Evolutionary conservation across 2,113 vertebrate genomes (phyloP).

Genomic region (Oxygymnocypris stewartii): DNA sequence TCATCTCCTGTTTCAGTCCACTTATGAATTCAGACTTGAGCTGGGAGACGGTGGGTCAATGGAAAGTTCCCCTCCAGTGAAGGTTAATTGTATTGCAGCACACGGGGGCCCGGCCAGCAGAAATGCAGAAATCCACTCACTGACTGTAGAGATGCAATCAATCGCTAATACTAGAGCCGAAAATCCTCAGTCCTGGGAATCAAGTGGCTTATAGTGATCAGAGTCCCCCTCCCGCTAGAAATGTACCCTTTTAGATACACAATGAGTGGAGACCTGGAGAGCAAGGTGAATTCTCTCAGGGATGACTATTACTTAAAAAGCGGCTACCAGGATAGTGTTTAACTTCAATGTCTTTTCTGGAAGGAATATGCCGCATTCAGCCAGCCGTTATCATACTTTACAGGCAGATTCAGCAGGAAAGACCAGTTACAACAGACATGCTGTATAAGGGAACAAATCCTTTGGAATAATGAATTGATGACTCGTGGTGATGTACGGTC

Average conservation of each 20-base stretch:
- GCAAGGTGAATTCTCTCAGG: conserved; percentile 48
- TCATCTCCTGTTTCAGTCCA: conserved; percentile 46
- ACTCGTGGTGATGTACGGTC: neutral
- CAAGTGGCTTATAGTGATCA: conserved; percentile 46
- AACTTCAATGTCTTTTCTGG: conserved; percentile 49
- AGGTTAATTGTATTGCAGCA: conserved; percentile 68
- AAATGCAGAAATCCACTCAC: conserved; percentile 65
- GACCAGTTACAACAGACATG: neutral
- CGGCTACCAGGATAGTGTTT: conserved; percentile 41
- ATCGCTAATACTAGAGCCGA: conserved; percentile 61
- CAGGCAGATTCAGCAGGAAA: conserved; percentile 2
- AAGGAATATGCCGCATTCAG: conserved; percentile 26
- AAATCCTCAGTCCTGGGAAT: conserved; percentile 44
- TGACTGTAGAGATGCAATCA: conserved; percentile 67
- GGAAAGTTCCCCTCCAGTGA: conserved; percentile 63
- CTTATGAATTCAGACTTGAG: conserved; percentile 55
- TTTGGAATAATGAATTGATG: neutral
- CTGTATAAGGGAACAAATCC: neutral
- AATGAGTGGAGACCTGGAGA: conserved; percentile 34
- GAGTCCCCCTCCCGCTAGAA: neutral
- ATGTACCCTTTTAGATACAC: conserved; percentile 32
- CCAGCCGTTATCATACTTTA: neutral
- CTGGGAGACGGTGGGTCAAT: conserved; percentile 63
- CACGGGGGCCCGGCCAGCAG: conserved; percentile 42
- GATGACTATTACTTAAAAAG: conserved; percentile 40